Conservation (phyloP, 2,888 invertebrate species). For the Cacoxenus indagator region DNA sequence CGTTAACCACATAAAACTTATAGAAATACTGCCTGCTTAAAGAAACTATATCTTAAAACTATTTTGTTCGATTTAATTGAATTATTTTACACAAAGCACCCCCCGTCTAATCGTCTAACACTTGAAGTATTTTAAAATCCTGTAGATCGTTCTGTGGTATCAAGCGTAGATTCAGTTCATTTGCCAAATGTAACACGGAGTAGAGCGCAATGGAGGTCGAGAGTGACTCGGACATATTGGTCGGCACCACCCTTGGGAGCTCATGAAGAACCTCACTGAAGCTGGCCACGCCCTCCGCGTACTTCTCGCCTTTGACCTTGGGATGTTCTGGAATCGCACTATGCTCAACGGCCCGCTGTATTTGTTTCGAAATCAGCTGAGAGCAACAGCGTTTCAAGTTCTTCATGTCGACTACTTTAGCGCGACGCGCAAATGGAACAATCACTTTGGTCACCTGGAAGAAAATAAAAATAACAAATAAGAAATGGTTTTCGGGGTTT, state of each 20-base stretch:
- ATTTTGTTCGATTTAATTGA: not conserved
- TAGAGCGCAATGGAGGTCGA: conserved; percentile 85
- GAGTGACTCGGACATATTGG: conserved; percentile 79
- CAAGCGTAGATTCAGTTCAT: conserved; percentile 79
- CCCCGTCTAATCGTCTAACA: conserved; percentile 39
- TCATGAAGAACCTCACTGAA: conserved; percentile 75
- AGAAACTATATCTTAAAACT: not conserved
- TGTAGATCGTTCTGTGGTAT: conserved; percentile 72
- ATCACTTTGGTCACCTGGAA: conserved; percentile 74
- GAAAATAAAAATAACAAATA: conserved; percentile 26
- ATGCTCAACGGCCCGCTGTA: conserved; percentile 39
- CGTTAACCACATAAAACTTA: not conserved
- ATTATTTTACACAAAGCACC: not conserved
- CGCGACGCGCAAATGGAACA: conserved; percentile 84
- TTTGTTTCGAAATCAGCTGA: conserved; percentile 73
- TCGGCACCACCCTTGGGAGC: conserved; percentile 74
- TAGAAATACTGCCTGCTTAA: not conserved
- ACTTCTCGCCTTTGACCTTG: conserved; percentile 53
- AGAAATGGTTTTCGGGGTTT: too few species aligned
- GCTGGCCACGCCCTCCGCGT: conserved; percentile 70
- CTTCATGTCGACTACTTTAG: conserved; percentile 90
- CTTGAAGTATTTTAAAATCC: conserved; percentile 72
- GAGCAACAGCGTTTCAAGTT: conserved; percentile 84
- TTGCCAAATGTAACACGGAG: conserved; percentile 86
- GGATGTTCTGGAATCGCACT: conserved; percentile 48